Evolutionary conservation across 2,888 invertebrate genomes (phyloP), one percentile per base, ranked within the genome.

Genomic region (Drosophila yooni): DNA sequence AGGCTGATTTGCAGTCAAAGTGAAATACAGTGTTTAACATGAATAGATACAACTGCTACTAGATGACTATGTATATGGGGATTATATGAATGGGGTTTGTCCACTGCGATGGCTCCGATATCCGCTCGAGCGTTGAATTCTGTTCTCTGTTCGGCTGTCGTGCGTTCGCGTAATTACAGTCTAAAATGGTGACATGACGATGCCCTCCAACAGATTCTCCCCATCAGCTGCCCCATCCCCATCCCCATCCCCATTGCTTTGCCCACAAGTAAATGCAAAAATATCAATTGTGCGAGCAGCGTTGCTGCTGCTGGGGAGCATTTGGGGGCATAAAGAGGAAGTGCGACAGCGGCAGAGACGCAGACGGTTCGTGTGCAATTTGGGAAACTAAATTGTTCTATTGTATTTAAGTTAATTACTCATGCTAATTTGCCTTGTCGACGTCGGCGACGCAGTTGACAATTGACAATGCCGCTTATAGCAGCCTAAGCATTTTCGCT

Each of bases 351-450:
- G 2, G 6, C 0, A 52, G 52, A 21, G 31, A n/a, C 40, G 36
- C 56, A 60, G 75, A 61, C 63, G 67, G 54, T 71, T 73, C 85
- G 79, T 69, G 73, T 74, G 79, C 84, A 89, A 88, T 89, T 89
- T 79, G 76, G 68, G 78, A 83, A 88, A 87, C 84, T 89, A 87
- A 88, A 89, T 88, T 87, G 88, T 85, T 75, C 85, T 81, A 89
- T 89, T 89, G 88, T 87, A 85, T 89, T 88, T 88, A 89, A 89
- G 89, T 88, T 88, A 88, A 88, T 88, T 89, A 88, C 85, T 89
- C 88, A 81, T 77, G 82, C 89, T 89, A 89, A 88, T 88, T 88
- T 85, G 79, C 67, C 66, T 59, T 62, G 75, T 62, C 56, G 68
- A 59, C 60, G 61, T 51, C 65, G 59, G 36, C 75, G 67, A 36